Evolutionary conservation across 2,888 invertebrate species (phyloP).

Genomic region (Germaria angustata): DNA sequence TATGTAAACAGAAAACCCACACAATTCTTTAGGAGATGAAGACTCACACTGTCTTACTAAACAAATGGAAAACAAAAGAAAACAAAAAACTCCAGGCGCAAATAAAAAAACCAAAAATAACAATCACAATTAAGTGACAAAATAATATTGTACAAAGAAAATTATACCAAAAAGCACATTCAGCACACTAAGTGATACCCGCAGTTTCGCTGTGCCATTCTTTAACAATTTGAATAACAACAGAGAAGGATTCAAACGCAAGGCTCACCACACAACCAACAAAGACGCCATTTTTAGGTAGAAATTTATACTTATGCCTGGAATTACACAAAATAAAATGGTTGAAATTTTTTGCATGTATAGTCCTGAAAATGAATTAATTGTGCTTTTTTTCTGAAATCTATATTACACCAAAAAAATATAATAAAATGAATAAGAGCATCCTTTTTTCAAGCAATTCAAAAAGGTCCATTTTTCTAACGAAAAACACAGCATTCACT

Average conservation of each 20-base stretch:
- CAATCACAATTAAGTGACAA: conserved; percentile 66
- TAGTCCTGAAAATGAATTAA: conserved; percentile 46
- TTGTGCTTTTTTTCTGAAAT: conserved; percentile 38
- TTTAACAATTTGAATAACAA: background rate
- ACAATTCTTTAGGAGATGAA: conserved; percentile 46
- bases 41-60: background rate
- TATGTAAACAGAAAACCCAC: conserved; percentile 66
- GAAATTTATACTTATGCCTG: conserved; percentile 8
- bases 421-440: no score
- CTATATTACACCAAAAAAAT: background rate
- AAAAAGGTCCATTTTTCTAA: conserved; percentile 18
- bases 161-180: conserved; percentile 38
- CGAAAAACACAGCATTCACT: background rate
- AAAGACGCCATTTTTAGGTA: conserved; percentile 43
- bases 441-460: background rate
- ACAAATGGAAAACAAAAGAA: conserved; percentile 7
- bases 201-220: conserved; percentile 29
- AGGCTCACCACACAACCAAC: background rate
- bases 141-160: conserved; percentile 21
- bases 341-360: conserved; percentile 2
- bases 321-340: background rate
- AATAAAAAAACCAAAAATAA: conserved; percentile 45
- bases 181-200: conserved; percentile 48
- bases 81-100: conserved; percentile 48
- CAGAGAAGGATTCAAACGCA: conserved; percentile 27